Conservation (phyloP, 1,140 invertebrate species). For the Monomorium pharaonis region DNA sequence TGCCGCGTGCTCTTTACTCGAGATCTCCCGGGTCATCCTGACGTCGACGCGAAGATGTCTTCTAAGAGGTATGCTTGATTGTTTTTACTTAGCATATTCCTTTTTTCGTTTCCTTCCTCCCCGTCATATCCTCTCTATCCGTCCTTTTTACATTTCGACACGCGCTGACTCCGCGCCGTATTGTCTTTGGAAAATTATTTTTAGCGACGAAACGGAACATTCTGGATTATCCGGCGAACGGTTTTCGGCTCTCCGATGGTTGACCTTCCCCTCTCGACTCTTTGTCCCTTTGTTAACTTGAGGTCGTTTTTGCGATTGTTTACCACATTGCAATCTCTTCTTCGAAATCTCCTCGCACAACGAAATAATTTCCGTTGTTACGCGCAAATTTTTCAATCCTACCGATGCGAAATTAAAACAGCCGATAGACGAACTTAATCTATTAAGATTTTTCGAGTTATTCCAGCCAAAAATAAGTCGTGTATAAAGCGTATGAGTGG, state of each 20-base stretch:
- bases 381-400: neutral
- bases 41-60: conserved; percentile 82
- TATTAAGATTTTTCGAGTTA: neutral
- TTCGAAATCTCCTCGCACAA: neutral
- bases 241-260: neutral
- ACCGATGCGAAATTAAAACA: neutral
- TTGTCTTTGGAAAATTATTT: conserved; percentile 50
- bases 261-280: conserved; percentile 24
- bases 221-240: neutral
- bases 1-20: conserved; percentile 73
- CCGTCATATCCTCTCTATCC: neutral
- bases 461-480: neutral
- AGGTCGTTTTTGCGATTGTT: conserved; percentile 47
- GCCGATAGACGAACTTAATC: neutral
- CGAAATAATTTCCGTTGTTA: neutral
- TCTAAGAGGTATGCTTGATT: conserved; percentile 83
- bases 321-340: neutral
- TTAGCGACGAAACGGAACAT: conserved; percentile 15
- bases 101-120: neutral
- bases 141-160: neutral
- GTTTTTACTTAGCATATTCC: conserved; percentile 69
- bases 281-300: conserved; percentile 70
- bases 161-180: conserved; percentile 13
- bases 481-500: neutral
- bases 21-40: conserved; percentile 54